These are phyloP conservation scores for Nesoenas mayeri DNA, from an alignment of 2,113 vertebrate species.

Conservation along the genomic window DNA sequence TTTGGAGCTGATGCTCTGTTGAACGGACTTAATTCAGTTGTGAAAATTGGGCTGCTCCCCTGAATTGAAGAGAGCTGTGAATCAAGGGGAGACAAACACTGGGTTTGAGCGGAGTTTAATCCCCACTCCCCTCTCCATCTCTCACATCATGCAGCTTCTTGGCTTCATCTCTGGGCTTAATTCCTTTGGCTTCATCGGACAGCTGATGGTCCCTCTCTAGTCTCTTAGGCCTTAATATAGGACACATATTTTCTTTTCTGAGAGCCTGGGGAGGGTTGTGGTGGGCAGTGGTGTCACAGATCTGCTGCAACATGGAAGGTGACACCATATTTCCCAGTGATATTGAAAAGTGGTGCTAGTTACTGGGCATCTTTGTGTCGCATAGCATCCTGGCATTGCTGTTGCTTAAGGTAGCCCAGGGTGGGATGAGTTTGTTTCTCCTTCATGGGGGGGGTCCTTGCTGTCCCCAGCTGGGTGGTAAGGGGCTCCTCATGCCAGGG, in stretches of 20 bases:
- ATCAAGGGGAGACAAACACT: neutral
- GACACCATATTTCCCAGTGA: accelerated
- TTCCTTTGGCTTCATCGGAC: neutral
- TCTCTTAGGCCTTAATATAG: neutral
- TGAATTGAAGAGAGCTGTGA: neutral
- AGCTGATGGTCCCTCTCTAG: neutral
- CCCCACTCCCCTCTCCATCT: neutral
- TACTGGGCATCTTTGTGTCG: accelerated
- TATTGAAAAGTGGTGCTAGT: accelerated
- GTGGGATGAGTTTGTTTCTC: neutral
- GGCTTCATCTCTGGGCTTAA: neutral
- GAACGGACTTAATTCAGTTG: neutral
- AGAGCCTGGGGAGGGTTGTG: neutral
- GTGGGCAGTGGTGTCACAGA: neutral
- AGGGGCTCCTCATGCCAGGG: accelerated
- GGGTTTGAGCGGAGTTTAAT: neutral
- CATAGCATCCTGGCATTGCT: neutral
- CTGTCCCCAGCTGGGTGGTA: neutral
- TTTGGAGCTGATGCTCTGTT: accelerated
- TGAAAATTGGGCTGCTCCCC: neutral
- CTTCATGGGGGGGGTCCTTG: neutral
- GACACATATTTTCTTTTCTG: neutral
- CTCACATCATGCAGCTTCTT: neutral
- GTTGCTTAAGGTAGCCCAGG: neutral
- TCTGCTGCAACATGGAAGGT: neutral